Base-by-base conservation (phyloP, 2,113 vertebrate species). In the Brienomyrus longianalis region DNA sequence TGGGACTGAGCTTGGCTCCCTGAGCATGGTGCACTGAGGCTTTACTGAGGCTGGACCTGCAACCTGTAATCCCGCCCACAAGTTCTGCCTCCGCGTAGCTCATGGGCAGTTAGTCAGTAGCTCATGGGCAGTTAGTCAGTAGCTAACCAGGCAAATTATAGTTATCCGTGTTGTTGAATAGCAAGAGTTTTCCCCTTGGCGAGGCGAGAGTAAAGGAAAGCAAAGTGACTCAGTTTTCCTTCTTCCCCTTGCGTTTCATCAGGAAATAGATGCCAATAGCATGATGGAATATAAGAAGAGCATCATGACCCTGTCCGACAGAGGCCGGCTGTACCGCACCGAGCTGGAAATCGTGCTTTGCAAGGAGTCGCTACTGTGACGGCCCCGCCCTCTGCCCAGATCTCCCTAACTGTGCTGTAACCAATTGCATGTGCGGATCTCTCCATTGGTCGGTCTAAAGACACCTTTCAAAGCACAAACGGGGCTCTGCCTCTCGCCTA, bases 321-420 rank as follows among this genome's bases (percentile, higher is more conserved):
- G 96, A 0, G 98, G 98, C 17, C 98, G 97, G 90, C 97, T 99
- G 83, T 99, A 98, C 94, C 97, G 98, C 92, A 96, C 97, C 54
- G 98, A 99, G 92, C 95, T 99, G 96, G 98, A 99, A 94, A 97
- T 99, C 1, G 97, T 99, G 92, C 97, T 99, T 74, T 99, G 98
- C 94, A 96, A 93, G 2, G 98, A 99, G 91, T 96, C 97, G 8
- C 59, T 91, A 2, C 92, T 98, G 96, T 99, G 97, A 97, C 8
- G 17, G 54, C 7, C 0, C 54, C 5, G 31, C 19, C 83, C 90
- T 27, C 59, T 50, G 89, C 52, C 19, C 70, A 43, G 23, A 62
- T 62, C 89, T 83, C 59, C 4, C 51, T 62, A 83, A 83, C 66
- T 62, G 91, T 89, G 62, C 85, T 91, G 87, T 92, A 93, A 93